Evolutionary conservation across 1,140 invertebrate species (phyloP).

Genomic region (Heliconius himera): DNA sequence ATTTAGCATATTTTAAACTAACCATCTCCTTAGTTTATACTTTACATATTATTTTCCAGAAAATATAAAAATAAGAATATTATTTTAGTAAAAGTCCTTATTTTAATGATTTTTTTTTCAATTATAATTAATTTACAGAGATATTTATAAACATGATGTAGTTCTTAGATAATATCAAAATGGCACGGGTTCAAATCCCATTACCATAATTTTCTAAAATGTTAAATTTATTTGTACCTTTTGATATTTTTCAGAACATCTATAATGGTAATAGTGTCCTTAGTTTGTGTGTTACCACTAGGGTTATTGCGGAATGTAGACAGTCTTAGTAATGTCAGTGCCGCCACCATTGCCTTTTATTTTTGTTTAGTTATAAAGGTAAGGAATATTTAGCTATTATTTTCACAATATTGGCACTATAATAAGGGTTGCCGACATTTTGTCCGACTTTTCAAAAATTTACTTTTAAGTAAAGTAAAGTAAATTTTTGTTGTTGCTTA

Average conservation of each 20-base stretch:
- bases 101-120: neutral
- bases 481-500: too few species aligned
- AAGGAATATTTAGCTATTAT: constrained; percentile 41
- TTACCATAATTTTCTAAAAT: too few species aligned
- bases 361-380: constrained; percentile 94
- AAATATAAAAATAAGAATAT: too few species aligned
- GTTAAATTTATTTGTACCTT: neutral
- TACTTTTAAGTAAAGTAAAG: too few species aligned
- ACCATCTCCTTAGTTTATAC: too few species aligned
- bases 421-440: too few species aligned
- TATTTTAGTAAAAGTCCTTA: too few species aligned
- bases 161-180: neutral
- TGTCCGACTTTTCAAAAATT: too few species aligned
- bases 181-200: too few species aligned
- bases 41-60: too few species aligned
- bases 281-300: constrained; percentile 94
- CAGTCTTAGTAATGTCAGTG: constrained; percentile 93
- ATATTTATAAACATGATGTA: neutral
- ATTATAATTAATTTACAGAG: neutral
- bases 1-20: too few species aligned
- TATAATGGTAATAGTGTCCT: constrained; percentile 86
- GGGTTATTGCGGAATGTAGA: constrained; percentile 95
- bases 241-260: constrained; percentile 77
- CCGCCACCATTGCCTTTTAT: constrained; percentile 95
- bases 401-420: too few species aligned